Evolutionary conservation across 2,888 invertebrate genomes (phyloP).

Genomic region (Drosophila anomalata): DNA sequence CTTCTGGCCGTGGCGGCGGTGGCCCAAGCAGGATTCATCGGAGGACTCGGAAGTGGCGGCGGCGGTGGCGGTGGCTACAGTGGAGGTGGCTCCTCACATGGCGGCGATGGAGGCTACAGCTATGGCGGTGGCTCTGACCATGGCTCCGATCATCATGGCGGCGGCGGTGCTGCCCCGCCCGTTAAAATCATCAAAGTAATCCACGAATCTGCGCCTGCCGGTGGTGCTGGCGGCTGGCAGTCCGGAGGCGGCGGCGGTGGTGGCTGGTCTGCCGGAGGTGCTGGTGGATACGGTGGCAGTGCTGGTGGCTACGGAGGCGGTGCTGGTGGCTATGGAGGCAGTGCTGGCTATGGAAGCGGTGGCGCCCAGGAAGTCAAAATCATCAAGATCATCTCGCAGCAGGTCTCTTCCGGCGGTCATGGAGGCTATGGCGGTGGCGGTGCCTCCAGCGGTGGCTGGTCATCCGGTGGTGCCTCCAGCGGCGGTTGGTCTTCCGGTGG

Average conservation of each 20-base stretch:
- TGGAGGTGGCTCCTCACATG: slow-evolving; percentile 38
- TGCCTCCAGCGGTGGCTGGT: slow-evolving; percentile 54
- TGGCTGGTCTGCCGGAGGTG: slow-evolving; percentile 44
- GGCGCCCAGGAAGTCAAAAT: slow-evolving; percentile 62
- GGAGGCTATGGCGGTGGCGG: slow-evolving; percentile 59
- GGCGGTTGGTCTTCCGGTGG: slow-evolving; percentile 48
- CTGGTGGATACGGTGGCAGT: slow-evolving; percentile 22
- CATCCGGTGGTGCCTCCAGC: slow-evolving; percentile 47
- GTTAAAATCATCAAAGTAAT: slow-evolving; percentile 66
- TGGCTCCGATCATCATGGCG: slow-evolving; percentile 38
- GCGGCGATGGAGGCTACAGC: slow-evolving; percentile 41
- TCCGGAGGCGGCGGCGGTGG: slow-evolving; percentile 50
- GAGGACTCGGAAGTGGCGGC: slow-evolving; percentile 48
- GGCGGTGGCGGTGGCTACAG: slow-evolving; percentile 31
- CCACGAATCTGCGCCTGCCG: slow-evolving; percentile 57
- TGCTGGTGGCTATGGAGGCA: slow-evolving; percentile 15
- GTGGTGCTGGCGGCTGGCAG: slow-evolving; percentile 41
- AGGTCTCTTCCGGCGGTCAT: slow-evolving; percentile 54
- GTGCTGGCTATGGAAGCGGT: slow-evolving; percentile 35
- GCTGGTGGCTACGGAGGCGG: slow-evolving; percentile 32
- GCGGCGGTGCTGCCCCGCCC: slow-evolving; percentile 35
- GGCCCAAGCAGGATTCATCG: slow-evolving; percentile 64
- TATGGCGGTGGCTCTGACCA: slow-evolving; percentile 36
- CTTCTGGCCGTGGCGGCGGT: slow-evolving; percentile 62
- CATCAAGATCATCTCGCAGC: slow-evolving; percentile 63